phyloP scores from a whole-genome alignment of 92 coral and sea anemone species.

The Anthopleura xanthogrammica region DNA sequence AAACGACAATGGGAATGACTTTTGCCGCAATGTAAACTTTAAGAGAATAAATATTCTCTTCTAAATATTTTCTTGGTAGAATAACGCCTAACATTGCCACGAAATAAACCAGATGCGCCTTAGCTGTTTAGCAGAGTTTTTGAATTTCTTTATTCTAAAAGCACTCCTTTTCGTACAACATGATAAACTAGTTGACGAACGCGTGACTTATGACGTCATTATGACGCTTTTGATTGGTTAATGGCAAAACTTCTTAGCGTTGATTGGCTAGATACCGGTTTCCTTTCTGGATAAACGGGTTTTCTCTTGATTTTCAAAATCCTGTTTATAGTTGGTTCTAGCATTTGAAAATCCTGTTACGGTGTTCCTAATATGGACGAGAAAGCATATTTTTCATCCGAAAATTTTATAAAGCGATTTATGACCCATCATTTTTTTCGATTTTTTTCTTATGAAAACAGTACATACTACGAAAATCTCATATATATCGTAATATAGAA shows the following conservation, averaged over 20 bases:
- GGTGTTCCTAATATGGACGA: background rate
- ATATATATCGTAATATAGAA: too few relatives aligned
- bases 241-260: background rate
- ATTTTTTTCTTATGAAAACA: too few relatives aligned
- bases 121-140: background rate
- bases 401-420: too few relatives aligned
- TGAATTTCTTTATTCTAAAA: background rate
- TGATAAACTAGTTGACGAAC: constrained; percentile 6
- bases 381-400: background rate
- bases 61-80: constrained; percentile 6
- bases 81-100: background rate
- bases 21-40: background rate
- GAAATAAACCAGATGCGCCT: background rate
- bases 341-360: background rate
- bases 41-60: constrained; percentile 20
- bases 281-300: constrained; percentile 23
- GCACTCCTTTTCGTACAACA: background rate
- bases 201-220: constrained; percentile 26
- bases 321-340: background rate
- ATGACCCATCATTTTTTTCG: too few relatives aligned
- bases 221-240: constrained; percentile 18
- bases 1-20: background rate
- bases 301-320: background rate
- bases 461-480: too few relatives aligned
- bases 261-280: constrained; percentile 21